These are phyloP conservation scores for Teinopalpus imperialis DNA, from an alignment of 2,888 invertebrate genomes.

Conservation along the genomic window DNA sequence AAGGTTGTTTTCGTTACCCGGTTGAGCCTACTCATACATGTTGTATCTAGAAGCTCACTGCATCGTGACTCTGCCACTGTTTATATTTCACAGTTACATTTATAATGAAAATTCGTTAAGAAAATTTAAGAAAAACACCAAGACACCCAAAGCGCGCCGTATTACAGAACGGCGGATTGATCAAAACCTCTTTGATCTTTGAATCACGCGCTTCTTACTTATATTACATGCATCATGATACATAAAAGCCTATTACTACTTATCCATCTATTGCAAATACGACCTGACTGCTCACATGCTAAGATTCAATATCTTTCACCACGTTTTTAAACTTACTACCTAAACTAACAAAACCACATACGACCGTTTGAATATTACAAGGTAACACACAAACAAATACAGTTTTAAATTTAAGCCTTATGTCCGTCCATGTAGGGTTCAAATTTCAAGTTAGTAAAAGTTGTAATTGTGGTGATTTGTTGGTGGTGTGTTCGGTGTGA, in stretches of 20 bases:
- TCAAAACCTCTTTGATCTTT: constrained; percentile 73
- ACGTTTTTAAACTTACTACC: constrained; percentile 22
- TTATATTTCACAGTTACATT: no score
- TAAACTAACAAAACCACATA: constrained; percentile 7
- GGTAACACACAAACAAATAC: neutral
- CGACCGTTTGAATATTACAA: neutral
- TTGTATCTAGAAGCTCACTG: no score
- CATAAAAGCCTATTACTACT: constrained; percentile 42
- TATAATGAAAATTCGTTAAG: no score
- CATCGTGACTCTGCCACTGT: no score
- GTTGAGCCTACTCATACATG: no score
- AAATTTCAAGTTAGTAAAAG: neutral
- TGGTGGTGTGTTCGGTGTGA: constrained; percentile 40
- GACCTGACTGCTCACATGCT: constrained; percentile 7
- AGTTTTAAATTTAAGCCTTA: constrained; percentile 30
- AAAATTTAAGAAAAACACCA: no score
- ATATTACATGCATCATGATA: constrained; percentile 62
- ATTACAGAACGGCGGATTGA: constrained; percentile 58
- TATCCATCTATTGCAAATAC: constrained; percentile 12
- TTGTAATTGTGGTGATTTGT: constrained; percentile 27
- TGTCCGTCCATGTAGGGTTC: no score
- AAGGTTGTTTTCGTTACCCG: no score
- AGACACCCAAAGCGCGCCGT: constrained; percentile 46
- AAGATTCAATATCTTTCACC: constrained; percentile 26
- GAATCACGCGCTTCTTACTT: constrained; percentile 74